These are phyloP conservation scores for Chrysolina americana DNA, from an alignment of 2,888 invertebrate species.

Conservation along the genomic window DNA sequence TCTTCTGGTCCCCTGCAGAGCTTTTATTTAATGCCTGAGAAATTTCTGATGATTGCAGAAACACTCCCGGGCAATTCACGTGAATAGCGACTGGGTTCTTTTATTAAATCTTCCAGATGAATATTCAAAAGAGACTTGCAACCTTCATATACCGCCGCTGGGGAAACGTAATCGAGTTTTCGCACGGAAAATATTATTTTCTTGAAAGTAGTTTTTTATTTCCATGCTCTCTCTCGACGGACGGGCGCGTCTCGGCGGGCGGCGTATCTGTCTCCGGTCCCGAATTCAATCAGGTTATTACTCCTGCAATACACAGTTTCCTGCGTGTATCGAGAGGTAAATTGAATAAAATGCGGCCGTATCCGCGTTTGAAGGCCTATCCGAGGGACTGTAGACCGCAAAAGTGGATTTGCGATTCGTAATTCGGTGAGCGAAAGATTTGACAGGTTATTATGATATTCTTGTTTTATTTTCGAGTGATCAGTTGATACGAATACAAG, in stretches of 20 bases:
- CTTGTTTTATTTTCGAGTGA: not conserved
- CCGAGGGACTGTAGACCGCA: not conserved
- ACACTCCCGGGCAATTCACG: not conserved
- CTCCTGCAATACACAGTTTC: conserved; percentile 19
- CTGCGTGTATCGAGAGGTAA: not conserved
- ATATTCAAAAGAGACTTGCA: not conserved
- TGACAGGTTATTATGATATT: not conserved
- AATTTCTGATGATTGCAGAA: not conserved
- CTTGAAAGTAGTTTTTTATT: conserved; percentile 8
- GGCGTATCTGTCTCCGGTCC: conserved; percentile 20
- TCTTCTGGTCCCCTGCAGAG: too few relatives aligned
- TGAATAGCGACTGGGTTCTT: not conserved
- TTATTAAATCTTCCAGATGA: conserved; percentile 1
- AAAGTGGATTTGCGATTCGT: not conserved
- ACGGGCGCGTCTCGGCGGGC: not conserved
- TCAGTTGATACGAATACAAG: too few relatives aligned
- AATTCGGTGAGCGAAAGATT: not conserved
- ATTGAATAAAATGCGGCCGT: not conserved
- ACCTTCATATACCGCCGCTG: not conserved
- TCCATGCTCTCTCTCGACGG: not conserved
- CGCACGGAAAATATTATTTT: conserved; percentile 16
- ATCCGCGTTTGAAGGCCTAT: conserved; percentile 1
- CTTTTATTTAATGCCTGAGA: not conserved
- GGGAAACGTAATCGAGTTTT: conserved; percentile 14
- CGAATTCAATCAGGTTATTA: conserved; percentile 39